Percentiles rank a stretch among this genome's conserved stretches.
Conservation (phyloP, 2,797 vertebrate species). For the Enteromius fasciolatus region DNA sequence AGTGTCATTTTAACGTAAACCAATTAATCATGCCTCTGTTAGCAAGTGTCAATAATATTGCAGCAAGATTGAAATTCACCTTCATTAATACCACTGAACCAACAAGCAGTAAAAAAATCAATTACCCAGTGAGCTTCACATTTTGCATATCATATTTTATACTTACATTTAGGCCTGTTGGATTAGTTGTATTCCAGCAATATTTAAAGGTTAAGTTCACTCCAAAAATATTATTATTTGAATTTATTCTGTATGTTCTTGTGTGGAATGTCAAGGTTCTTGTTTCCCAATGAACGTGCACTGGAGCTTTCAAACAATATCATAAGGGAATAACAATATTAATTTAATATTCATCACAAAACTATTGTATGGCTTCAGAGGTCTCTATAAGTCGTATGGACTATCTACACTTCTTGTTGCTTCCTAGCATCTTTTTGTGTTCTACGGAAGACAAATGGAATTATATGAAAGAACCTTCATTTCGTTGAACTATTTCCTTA, state of each 20-base stretch:
- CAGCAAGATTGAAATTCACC: conserved; percentile 14
- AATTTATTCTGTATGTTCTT: not conserved
- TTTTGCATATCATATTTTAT: conserved; percentile 20
- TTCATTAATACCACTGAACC: conserved; percentile 33
- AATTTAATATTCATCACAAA: not conserved
- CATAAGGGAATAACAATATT: not conserved
- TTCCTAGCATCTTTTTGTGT: not conserved
- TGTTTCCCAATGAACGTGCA: not conserved
- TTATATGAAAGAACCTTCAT: not conserved
- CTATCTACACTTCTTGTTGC: not conserved
- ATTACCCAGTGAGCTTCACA: conserved; percentile 3
- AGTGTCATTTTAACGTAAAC: conserved; percentile 22
- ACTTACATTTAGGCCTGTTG: not conserved
- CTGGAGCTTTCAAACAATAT: not conserved
- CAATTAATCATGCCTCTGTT: conserved; percentile 28
- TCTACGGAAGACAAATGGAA: not conserved
- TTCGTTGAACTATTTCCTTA: not conserved
- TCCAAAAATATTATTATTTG: not conserved
- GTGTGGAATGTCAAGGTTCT: not conserved
- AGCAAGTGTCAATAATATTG: conserved; percentile 29
- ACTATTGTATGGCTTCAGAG: not conserved
- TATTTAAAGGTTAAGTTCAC: not conserved
- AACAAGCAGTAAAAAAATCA: conserved; percentile 19
- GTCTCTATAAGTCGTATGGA: not conserved
- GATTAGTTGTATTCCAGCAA: not conserved